These are phyloP conservation scores for Melipona bicolor DNA, from an alignment of 2,888 invertebrate genomes.

Conservation along the genomic window DNA sequence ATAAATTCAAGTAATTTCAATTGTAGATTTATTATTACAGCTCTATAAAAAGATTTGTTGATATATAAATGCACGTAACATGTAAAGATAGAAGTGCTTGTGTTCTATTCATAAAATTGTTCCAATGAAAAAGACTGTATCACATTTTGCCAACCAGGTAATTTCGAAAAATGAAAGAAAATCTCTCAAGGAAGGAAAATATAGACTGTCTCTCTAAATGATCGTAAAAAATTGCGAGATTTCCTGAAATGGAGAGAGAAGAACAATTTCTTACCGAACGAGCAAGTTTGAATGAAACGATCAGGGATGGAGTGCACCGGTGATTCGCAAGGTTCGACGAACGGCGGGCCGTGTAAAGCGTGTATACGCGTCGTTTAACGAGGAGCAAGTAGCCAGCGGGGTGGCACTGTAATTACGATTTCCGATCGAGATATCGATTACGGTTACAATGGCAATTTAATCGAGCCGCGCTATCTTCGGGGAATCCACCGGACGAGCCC, in stretches of 20 bases:
- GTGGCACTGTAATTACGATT: constrained; percentile 55
- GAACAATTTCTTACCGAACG: too few species aligned
- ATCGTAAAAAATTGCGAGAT: too few species aligned
- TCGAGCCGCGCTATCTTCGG: constrained; percentile 49
- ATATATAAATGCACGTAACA: not conserved
- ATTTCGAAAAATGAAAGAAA: too few species aligned
- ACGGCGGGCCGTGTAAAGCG: constrained; percentile 37
- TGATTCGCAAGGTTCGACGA: constrained; percentile 46
- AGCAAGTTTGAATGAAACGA: not conserved
- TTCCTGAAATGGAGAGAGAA: too few species aligned
- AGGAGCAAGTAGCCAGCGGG: constrained; percentile 44
- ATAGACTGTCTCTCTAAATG: too few species aligned
- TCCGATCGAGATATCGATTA: constrained; percentile 60
- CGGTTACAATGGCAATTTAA: constrained; percentile 57
- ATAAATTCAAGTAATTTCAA: not conserved
- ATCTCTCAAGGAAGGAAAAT: too few species aligned
- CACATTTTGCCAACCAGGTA: too few species aligned
- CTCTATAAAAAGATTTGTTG: not conserved
- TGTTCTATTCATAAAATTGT: not conserved
- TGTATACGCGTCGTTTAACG: constrained; percentile 35
- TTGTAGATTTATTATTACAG: not conserved
- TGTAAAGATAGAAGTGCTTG: not conserved
- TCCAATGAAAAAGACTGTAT: too few species aligned
- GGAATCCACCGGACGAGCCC: constrained; percentile 18
- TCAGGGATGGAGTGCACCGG: not conserved